A percentile compares a stretch with the other conserved stretches of the same genome.
Conservation (phyloP, 2,113 vertebrate genomes). For the Junco hyemalis region DNA sequence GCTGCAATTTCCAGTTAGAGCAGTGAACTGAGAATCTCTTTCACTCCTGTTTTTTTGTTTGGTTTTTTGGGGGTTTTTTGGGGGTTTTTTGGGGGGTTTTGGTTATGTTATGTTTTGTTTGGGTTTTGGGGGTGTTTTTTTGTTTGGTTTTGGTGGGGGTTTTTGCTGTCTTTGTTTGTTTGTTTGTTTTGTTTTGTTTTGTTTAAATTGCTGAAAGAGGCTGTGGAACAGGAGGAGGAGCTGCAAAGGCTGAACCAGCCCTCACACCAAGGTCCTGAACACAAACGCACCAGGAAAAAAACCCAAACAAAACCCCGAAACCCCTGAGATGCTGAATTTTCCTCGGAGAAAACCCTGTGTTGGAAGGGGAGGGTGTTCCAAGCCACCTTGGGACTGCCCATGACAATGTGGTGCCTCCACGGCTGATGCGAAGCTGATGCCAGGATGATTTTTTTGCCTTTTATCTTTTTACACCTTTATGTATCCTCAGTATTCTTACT, state of each 20-base stretch:
- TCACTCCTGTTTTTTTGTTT: background rate
- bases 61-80: no score
- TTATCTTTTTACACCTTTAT: background rate
- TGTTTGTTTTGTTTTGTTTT: no score
- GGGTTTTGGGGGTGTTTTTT: no score
- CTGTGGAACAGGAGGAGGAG: background rate
- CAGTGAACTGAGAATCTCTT: background rate
- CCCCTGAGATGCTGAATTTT: background rate
- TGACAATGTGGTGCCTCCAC: background rate
- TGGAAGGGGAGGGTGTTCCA: background rate
- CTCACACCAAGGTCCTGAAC: accelerated
- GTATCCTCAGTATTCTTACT: background rate
- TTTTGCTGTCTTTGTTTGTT: no score
- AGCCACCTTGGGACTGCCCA: background rate
- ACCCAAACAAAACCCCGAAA: background rate
- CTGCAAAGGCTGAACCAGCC: background rate
- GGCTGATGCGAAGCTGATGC: background rate
- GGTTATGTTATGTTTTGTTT: no score
- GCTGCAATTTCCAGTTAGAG: background rate
- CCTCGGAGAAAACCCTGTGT: background rate
- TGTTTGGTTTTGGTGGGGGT: background rate
- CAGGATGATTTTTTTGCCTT: background rate
- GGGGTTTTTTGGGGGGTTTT: no score
- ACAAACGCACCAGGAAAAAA: background rate
- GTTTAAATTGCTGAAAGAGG: background rate